Percentiles rank a stretch among this genome's conserved stretches.
Evolutionary conservation across 2,113 vertebrate genomes (phyloP).

Genomic region (Fulica atra): DNA sequence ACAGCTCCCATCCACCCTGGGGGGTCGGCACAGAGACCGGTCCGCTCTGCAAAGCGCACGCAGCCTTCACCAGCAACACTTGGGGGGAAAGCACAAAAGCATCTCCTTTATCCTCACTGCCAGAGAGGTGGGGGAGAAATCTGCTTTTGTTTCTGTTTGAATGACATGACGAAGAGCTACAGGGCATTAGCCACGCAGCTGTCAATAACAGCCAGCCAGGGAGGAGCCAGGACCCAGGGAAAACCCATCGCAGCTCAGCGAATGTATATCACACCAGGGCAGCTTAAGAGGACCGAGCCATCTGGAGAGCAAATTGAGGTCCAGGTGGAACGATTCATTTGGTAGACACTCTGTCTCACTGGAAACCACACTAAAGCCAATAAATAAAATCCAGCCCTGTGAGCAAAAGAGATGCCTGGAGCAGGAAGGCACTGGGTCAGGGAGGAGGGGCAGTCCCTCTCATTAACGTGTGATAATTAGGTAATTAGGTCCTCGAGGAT

Average conservation of each 20-base stretch:
- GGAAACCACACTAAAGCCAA: background rate
- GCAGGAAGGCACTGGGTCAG: background rate
- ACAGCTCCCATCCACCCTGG: background rate
- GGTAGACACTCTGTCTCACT: background rate
- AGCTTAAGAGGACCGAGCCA: background rate
- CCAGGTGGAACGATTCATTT: background rate
- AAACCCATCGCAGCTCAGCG: background rate
- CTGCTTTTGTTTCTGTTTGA: slow-evolving; percentile 48
- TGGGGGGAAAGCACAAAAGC: background rate
- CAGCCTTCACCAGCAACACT: background rate
- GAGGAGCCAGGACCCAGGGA: background rate
- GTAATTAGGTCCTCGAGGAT: background rate
- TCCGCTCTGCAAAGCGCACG: background rate
- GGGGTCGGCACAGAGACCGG: background rate
- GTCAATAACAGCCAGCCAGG: background rate
- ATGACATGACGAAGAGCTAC: slow-evolving; percentile 10
- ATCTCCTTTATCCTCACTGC: background rate
- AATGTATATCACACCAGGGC: background rate
- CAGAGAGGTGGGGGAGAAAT: background rate
- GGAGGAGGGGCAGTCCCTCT: background rate
- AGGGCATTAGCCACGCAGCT: slow-evolving; percentile 36
- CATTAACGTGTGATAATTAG: background rate
- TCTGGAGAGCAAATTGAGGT: slow-evolving; percentile 36
- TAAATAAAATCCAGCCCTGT: background rate
- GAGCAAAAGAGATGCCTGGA: background rate